Conservation (phyloP, 2,888 invertebrate genomes). For the Amphipyra berbera region DNA sequence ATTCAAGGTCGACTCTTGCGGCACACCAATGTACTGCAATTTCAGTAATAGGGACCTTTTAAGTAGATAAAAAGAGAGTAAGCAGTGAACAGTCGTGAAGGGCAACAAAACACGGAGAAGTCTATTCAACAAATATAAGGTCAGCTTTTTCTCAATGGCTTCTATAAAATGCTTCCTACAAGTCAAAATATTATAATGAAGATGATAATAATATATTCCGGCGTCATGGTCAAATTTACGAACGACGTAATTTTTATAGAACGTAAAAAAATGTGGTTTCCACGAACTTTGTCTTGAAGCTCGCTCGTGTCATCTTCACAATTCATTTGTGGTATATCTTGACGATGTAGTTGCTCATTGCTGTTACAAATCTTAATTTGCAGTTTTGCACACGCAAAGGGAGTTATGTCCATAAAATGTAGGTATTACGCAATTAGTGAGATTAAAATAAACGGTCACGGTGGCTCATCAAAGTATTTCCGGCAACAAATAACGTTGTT, state of each 20-base stretch:
- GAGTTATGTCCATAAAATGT: slow-evolving; percentile 67
- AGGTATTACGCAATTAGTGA: slow-evolving; percentile 69
- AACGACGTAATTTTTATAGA: slow-evolving; percentile 33
- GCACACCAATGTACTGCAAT: slow-evolving; percentile 50
- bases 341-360: slow-evolving; percentile 6
- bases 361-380: slow-evolving; percentile 58
- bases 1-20: slow-evolving; percentile 60
- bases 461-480: slow-evolving; percentile 16
- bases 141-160: slow-evolving; percentile 35
- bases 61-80: slow-evolving; percentile 61
- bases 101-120: slow-evolving; percentile 54
- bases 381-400: slow-evolving; percentile 72
- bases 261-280: slow-evolving; percentile 26
- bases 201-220: slow-evolving; percentile 36
- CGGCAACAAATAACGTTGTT: neutral
- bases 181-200: slow-evolving; percentile 57
- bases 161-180: slow-evolving; percentile 39
- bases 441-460: slow-evolving; percentile 67
- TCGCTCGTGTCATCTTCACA: slow-evolving; percentile 39
- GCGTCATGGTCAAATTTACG: slow-evolving; percentile 32
- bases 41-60: slow-evolving; percentile 60
- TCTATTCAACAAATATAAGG: slow-evolving; percentile 61
- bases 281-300: slow-evolving; percentile 36
- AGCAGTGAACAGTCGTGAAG: slow-evolving; percentile 47
- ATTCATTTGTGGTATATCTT: slow-evolving; percentile 35